Percentiles rank a stretch among this genome's conserved stretches.
Conservation (phyloP, 2,113 vertebrate species). For the Tiliqua scincoides region DNA sequence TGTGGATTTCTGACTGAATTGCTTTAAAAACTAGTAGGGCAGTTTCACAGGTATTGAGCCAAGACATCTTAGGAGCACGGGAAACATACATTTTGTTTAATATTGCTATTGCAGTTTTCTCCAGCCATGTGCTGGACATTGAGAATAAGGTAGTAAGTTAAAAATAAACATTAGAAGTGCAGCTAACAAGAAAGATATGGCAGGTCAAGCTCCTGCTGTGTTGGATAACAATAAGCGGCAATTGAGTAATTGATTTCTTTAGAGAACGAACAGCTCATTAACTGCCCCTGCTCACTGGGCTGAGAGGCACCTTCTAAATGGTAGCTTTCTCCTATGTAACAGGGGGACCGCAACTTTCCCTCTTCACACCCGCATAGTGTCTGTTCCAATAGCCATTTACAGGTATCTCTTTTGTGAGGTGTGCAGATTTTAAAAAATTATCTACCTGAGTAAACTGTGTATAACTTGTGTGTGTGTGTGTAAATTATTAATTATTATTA, state of each 20-base stretch:
- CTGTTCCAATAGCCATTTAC: too few species aligned
- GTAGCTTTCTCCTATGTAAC: too few species aligned
- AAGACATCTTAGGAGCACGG: fast-evolving
- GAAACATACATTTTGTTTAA: background rate
- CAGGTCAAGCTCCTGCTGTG: constrained; percentile 36
- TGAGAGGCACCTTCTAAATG: too few species aligned
- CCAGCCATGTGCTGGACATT: constrained; percentile 5
- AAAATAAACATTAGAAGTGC: background rate
- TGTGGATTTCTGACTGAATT: background rate
- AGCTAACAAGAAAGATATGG: background rate
- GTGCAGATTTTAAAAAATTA: too few species aligned
- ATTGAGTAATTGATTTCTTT: constrained; percentile 23
- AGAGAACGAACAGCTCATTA: constrained; percentile 21
- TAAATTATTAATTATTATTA: too few species aligned
- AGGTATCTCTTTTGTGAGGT: too few species aligned
- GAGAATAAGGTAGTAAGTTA: constrained; percentile 8
- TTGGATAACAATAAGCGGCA: constrained; percentile 10
- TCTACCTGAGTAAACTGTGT: too few species aligned
- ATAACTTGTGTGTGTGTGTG: too few species aligned
- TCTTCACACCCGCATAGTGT: too few species aligned
- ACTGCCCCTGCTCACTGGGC: too few species aligned
- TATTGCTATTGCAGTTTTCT: background rate
- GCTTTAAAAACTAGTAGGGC: background rate
- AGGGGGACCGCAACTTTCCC: too few species aligned
- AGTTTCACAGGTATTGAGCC: background rate